Percentiles rank a stretch among this genome's conserved stretches.
Conservation (phyloP, 2,888 invertebrate genomes). For the Agonopterix alstromeriana region DNA sequence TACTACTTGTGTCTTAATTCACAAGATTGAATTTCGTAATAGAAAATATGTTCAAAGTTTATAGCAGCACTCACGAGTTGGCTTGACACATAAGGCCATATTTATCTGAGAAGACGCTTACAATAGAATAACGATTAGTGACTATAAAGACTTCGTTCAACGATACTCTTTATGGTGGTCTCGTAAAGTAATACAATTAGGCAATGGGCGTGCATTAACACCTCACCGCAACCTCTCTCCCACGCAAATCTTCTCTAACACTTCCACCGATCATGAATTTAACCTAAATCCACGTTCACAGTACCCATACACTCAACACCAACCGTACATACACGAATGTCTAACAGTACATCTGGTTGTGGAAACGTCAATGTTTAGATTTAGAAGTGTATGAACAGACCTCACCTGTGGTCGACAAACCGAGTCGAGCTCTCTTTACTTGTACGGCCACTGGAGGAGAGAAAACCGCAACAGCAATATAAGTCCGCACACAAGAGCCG, state of each 20-base stretch:
- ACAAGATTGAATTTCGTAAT: slow-evolving; percentile 24
- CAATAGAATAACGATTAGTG: slow-evolving; percentile 60
- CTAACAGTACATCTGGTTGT: slow-evolving; percentile 39
- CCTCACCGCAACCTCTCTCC: slow-evolving; percentile 56
- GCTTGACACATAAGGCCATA: slow-evolving; percentile 32
- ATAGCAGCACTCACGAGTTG: slow-evolving; percentile 25
- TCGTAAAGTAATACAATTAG: slow-evolving; percentile 71
- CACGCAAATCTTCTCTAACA: slow-evolving; percentile 47
- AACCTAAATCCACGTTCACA: slow-evolving; percentile 46
- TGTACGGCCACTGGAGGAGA: slow-evolving; percentile 36
- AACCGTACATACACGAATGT: slow-evolving; percentile 20
- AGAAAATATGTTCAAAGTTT: slow-evolving; percentile 28
- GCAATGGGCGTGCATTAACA: slow-evolving; percentile 71
- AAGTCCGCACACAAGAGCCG: slow-evolving; percentile 28
- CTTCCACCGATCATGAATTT: slow-evolving; percentile 40
- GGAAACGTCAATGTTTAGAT: slow-evolving; percentile 34
- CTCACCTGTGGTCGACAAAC: slow-evolving; percentile 33
- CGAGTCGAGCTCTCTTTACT: slow-evolving; percentile 33
- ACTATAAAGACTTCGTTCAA: slow-evolving; percentile 48
- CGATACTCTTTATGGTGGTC: slow-evolving; percentile 56
- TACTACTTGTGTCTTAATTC: slow-evolving; percentile 20
- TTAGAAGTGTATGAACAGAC: slow-evolving; percentile 30
- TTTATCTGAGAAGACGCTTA: slow-evolving; percentile 29
- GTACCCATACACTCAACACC: slow-evolving; percentile 14
- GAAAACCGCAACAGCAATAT: slow-evolving; percentile 41